Evolutionary conservation across 2,113 vertebrate genomes (phyloP), one percentile per base, ranked within the genome.

Genomic region (Laterallus jamaicensis): DNA sequence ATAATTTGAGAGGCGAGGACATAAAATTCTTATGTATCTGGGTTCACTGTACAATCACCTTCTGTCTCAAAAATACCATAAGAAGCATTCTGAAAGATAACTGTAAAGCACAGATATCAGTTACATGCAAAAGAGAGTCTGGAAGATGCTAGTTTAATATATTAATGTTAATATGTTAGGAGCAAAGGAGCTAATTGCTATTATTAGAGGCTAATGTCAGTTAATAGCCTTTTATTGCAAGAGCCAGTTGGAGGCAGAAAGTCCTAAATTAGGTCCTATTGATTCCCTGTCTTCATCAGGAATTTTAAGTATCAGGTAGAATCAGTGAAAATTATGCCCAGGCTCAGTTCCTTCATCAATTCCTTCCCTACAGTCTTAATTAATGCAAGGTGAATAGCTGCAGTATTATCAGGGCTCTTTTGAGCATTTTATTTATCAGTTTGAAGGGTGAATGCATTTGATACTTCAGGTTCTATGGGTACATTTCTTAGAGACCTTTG

Each of bases 1-100:
- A 24, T 35, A 84, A 8, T 59, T 70, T n/a, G 29, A 84, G 17
- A 8, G 17, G 5, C 7, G 21, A 39, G 22, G 26, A 63, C 25
- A 55, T 40, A 64, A 59, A 58, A 68, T 52, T 77, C 15, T 31
- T 32, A 1, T 24, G 8, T 74, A 15, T 63, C 26, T 90, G 20
- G 1, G 3, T 50, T 87, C 12, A 52, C 37, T 3, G n/a, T 4
- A 18, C n/a, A 32, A n/a, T 25, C 1, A 1, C 6, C 11, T 74
- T 70, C 40, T 47, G 37, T 35, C 11, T 71, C 14, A 47, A 63
- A 88, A 75, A n/a, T n/a, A 11, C 5, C 6, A 2, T 29, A 35
- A 35, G 18, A 39, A 66, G 5, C n/a, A 52, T 40, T 55, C 49
- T 64, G 74, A 89, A 81, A 87, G 18, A 12, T 21, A 47, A 12